Percentiles rank a stretch among this genome's conserved stretches.
Conservation (phyloP, 2,888 invertebrate genomes). For the Torymus aiolomorphi region DNA sequence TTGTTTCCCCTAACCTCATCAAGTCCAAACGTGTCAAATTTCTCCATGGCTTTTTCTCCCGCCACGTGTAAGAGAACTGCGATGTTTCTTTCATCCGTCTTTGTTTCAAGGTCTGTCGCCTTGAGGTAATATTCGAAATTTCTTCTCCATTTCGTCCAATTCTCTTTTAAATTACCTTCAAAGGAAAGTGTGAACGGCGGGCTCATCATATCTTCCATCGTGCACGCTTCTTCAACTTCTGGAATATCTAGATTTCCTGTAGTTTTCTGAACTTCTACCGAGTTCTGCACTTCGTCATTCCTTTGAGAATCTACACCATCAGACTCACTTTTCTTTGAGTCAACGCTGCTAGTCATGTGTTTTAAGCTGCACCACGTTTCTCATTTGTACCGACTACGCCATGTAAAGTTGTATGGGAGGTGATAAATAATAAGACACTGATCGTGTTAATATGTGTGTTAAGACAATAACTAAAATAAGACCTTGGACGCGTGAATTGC, state of each 20-base stretch:
- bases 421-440: too few species aligned
- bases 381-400: not conserved
- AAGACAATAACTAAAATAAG: too few species aligned
- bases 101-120: constrained; percentile 57
- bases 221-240: not conserved
- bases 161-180: not conserved
- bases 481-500: too few species aligned
- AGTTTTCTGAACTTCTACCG: too few species aligned
- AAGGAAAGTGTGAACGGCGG: not conserved
- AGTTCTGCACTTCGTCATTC: too few species aligned
- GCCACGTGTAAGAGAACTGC: too few species aligned
- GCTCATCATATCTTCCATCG: too few species aligned
- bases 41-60: constrained; percentile 60
- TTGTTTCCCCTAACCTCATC: constrained; percentile 51
- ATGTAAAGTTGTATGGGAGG: not conserved
- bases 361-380: not conserved
- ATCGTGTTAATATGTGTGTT: too few species aligned
- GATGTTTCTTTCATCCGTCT: constrained; percentile 56
- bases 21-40: constrained; percentile 60
- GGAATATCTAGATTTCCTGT: too few species aligned
- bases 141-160: not conserved
- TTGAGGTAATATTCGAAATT: constrained; percentile 3
- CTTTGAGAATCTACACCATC: too few species aligned
- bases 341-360: not conserved
- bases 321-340: too few species aligned